Conservation (phyloP, 2,113 vertebrate genomes). For the Ibidorhyncha struthersii region DNA sequence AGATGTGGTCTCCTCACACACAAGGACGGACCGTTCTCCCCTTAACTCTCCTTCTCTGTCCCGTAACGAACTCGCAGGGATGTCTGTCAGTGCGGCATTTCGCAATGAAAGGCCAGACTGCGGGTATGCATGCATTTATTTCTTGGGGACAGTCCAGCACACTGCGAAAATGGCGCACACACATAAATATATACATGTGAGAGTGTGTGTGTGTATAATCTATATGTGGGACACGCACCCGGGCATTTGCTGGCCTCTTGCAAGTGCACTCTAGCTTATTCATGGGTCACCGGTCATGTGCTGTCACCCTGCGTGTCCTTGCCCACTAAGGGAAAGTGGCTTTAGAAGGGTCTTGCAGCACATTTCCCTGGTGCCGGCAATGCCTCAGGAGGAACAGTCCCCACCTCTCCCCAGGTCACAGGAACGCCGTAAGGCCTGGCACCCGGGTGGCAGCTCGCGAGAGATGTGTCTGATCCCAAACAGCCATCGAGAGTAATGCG, state of each 20-base stretch:
- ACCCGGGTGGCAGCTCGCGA: not conserved
- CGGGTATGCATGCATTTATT: not conserved
- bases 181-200: fast-evolving
- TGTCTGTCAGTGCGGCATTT: not conserved
- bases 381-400: not conserved
- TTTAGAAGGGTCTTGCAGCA: not conserved
- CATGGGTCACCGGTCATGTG: not conserved
- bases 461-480: not conserved
- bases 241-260: not conserved
- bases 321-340: not conserved
- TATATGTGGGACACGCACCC: not conserved
- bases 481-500: not conserved
- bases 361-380: not conserved
- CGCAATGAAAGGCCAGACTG: not conserved
- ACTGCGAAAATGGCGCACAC: not conserved
- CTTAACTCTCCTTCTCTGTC: not conserved
- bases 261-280: not conserved
- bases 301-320: not conserved
- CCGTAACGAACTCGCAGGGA: not conserved
- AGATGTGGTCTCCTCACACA: not conserved
- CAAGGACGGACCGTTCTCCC: not conserved
- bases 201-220: fast-evolving
- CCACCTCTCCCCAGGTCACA: not conserved
- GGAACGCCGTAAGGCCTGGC: not conserved
- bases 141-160: not conserved